These are phyloP conservation scores for Pinna nobilis DNA, from an alignment of 1,140 invertebrate species.

Conservation along the genomic window DNA sequence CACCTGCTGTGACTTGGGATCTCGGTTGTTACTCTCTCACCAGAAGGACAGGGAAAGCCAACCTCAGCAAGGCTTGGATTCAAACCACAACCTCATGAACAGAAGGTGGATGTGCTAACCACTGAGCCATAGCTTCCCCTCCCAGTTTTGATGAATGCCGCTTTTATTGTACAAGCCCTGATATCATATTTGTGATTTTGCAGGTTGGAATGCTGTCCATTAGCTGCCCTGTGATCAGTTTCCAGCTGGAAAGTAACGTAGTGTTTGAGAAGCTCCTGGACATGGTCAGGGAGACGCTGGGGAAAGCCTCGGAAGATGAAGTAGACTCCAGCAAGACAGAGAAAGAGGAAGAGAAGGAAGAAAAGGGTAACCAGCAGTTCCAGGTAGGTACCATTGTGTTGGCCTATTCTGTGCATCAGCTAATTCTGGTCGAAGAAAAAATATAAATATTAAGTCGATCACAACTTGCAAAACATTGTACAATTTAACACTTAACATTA, in stretches of 20 bases:
- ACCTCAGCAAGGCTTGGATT: no score
- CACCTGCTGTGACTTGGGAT: no score
- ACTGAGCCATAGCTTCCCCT: background rate
- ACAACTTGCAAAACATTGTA: no score
- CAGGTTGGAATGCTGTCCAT: constrained; percentile 67
- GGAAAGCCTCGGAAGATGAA: background rate
- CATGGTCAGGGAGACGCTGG: constrained; percentile 36
- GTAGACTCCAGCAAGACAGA: background rate
- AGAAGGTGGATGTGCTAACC: background rate
- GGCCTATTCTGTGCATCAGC: no score
- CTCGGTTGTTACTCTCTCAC: no score
- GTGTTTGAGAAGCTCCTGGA: constrained; percentile 44
- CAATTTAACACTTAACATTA: no score
- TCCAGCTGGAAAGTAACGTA: constrained; percentile 62
- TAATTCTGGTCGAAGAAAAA: background rate
- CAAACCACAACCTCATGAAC: background rate
- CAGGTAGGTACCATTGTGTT: background rate
- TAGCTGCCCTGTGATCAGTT: constrained; percentile 63
- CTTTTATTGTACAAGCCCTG: no score
- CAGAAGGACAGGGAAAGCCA: no score
- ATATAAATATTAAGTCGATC: background rate
- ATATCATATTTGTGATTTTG: no score
- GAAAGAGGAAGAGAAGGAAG: background rate
- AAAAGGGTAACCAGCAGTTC: background rate
- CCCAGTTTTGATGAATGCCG: background rate